Conservation (phyloP, 2,113 vertebrate species). For the Lophura nycthemera region DNA sequence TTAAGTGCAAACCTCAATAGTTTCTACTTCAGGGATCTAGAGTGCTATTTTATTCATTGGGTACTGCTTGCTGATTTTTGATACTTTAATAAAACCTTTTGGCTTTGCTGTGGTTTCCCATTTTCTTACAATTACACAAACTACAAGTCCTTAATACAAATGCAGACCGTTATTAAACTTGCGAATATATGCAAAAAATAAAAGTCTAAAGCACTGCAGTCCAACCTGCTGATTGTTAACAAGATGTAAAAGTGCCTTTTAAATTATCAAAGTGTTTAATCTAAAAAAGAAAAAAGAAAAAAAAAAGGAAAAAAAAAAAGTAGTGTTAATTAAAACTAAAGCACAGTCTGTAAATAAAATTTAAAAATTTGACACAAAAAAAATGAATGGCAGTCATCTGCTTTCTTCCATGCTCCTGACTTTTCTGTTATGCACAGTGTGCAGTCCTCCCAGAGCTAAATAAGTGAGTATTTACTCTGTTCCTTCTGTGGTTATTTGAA, state of each 20-base stretch:
- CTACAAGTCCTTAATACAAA: constrained; percentile 27
- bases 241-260: not conserved
- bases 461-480: not conserved
- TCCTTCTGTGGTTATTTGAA: not conserved
- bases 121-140: constrained; percentile 50
- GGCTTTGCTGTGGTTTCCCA: not conserved
- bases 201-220: not conserved
- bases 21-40: not conserved
- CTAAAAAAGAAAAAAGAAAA: not conserved
- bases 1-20: not conserved
- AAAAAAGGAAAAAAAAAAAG: not conserved
- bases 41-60: constrained; percentile 26
- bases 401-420: not conserved
- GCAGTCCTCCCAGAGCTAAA: not conserved
- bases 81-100: constrained; percentile 48
- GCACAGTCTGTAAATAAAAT: not conserved
- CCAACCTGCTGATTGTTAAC: not conserved
- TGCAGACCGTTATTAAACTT: constrained; percentile 23
- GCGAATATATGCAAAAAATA: constrained; percentile 18
- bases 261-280: not conserved
- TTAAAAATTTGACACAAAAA: not conserved
- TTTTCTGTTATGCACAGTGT: not conserved
- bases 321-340: not conserved
- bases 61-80: constrained; percentile 40
- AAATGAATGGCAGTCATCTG: not conserved